Percentiles rank a stretch among this genome's conserved stretches.
These are phyloP conservation scores for Microtus oregoni DNA, from an alignment of 2,113 vertebrate species.

Conservation along the genomic window DNA sequence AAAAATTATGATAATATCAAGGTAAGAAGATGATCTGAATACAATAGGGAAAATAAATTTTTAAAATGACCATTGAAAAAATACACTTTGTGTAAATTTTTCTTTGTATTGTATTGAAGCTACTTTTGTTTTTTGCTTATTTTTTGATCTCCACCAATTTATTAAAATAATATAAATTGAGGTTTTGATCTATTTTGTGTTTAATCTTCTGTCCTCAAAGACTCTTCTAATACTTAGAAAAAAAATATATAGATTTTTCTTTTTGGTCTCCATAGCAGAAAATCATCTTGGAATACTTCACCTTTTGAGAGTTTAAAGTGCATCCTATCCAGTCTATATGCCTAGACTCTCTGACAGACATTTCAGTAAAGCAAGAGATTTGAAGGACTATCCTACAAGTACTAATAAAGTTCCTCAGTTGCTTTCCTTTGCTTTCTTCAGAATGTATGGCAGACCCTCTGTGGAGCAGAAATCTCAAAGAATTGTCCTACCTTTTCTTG, in stretches of 20 bases:
- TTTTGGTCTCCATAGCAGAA: neutral
- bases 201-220: neutral
- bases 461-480: no score
- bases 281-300: conserved; percentile 26
- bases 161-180: neutral
- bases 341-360: no score
- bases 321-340: no score
- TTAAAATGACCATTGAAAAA: neutral
- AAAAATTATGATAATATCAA: no score
- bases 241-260: neutral
- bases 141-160: neutral
- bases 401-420: no score
- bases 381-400: no score
- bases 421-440: no score
- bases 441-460: no score
- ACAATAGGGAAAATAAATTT: neutral
- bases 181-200: neutral
- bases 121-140: neutral
- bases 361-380: no score
- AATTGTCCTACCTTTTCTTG: no score
- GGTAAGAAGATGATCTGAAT: no score
- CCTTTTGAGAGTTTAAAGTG: neutral
- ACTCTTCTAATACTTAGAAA: neutral
- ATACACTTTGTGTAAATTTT: neutral
- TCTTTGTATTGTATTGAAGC: neutral